Evolutionary conservation across 2,797 vertebrate species (phyloP).

Genomic region (Sylvia borin): DNA sequence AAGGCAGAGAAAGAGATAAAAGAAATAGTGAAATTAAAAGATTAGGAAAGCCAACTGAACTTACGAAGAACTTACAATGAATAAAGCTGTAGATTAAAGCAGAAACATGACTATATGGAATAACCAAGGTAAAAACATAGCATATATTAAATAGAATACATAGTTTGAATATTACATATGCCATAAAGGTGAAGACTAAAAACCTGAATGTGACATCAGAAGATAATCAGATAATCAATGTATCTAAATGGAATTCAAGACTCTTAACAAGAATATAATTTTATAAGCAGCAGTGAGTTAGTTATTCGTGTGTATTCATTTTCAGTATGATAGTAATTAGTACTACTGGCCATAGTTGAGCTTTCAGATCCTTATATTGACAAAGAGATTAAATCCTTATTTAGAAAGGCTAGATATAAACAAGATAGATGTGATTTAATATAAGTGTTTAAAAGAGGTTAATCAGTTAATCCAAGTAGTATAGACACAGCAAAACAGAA

Average conservation of each 20-base stretch:
- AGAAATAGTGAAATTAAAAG: background rate
- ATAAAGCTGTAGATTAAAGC: background rate
- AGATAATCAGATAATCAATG: background rate
- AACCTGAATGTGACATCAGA: background rate
- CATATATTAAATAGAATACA: background rate
- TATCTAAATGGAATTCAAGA: background rate
- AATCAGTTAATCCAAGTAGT: background rate
- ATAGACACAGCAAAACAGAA: background rate
- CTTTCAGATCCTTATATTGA: background rate
- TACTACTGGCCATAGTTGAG: background rate
- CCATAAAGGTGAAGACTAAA: background rate
- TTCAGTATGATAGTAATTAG: background rate
- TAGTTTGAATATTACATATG: background rate
- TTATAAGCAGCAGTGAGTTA: background rate
- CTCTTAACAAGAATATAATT: background rate
- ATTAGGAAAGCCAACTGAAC: background rate
- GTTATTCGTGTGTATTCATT: background rate
- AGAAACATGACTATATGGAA: background rate
- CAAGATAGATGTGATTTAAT: background rate
- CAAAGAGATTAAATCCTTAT: background rate
- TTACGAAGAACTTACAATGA: background rate
- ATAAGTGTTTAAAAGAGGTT: background rate
- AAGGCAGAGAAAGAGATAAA: background rate
- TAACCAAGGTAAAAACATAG: background rate
- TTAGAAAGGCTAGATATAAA: background rate